These are phyloP conservation scores for Sycobia sp. DNA, from an alignment of 1,140 invertebrate genomes.

Conservation along the genomic window DNA sequence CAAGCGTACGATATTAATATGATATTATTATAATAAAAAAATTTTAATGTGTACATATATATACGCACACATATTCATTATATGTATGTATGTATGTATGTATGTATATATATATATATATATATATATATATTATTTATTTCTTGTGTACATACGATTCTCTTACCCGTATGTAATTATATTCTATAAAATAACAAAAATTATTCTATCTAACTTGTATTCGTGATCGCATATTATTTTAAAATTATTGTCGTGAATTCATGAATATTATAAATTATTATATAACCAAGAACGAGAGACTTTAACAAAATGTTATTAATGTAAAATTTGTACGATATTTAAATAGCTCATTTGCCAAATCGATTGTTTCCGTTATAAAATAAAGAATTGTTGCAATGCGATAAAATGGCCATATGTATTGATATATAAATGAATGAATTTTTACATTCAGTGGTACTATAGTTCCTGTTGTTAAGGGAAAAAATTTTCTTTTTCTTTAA, in stretches of 20 bases:
- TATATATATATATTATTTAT: slow-evolving; percentile 31
- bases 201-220: background rate
- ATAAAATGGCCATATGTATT: too few relatives aligned
- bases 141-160: slow-evolving; percentile 31
- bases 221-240: slow-evolving; percentile 31
- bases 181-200: slow-evolving; percentile 13
- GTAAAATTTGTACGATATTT: too few relatives aligned
- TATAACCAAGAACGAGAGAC: slow-evolving; percentile 7
- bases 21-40: slow-evolving; percentile 41
- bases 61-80: slow-evolving; percentile 40
- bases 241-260: slow-evolving; percentile 35
- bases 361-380: too few relatives aligned
- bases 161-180: slow-evolving; percentile 26
- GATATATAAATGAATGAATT: too few relatives aligned
- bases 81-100: slow-evolving; percentile 46
- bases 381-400: too few relatives aligned
- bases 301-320: slow-evolving; percentile 23
- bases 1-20: slow-evolving; percentile 52
- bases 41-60: slow-evolving; percentile 46
- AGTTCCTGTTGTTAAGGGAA: too few relatives aligned
- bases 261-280: background rate
- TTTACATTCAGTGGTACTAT: too few relatives aligned
- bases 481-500: too few relatives aligned
- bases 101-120: slow-evolving; percentile 48
- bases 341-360: too few relatives aligned